Percentiles rank a stretch among this genome's conserved stretches.
These are phyloP conservation scores for Stichopus chloronotus DNA, from an alignment of 35 echinoderm and acorn worm species.

Conservation along the genomic window DNA sequence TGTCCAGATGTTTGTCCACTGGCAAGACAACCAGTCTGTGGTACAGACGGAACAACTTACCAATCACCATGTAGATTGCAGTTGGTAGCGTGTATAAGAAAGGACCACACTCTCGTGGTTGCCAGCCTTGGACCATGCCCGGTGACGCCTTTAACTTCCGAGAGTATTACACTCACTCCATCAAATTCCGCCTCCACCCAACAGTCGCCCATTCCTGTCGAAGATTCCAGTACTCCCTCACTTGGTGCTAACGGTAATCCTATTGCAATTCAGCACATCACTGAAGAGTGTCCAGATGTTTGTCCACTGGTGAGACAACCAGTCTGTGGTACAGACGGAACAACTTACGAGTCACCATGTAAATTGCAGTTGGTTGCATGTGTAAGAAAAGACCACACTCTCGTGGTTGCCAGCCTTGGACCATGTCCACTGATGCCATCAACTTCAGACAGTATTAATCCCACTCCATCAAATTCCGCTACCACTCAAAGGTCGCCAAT, in stretches of 20 bases:
- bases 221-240: too few species aligned
- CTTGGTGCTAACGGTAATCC: too few species aligned
- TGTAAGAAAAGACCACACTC: conserved; percentile 44
- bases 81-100: conserved; percentile 43
- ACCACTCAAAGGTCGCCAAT: too few species aligned
- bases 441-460: too few species aligned
- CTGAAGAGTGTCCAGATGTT: conserved; percentile 18
- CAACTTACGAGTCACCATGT: conserved; percentile 33
- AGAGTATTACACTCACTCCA: too few species aligned
- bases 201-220: too few species aligned
- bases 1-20: conserved; percentile 13
- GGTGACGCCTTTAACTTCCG: too few species aligned
- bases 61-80: conserved; percentile 39
- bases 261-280: too few species aligned
- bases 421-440: background rate
- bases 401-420: conserved; percentile 35
- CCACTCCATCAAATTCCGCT: too few species aligned
- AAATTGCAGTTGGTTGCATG: conserved; percentile 41
- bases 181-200: too few species aligned
- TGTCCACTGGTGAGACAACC: background rate
- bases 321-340: conserved; percentile 52
- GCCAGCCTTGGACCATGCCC: conserved; percentile 29
- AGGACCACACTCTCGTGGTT: conserved; percentile 45
- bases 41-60: conserved; percentile 42
- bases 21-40: conserved; percentile 15